Evolutionary conservation across 1,140 invertebrate genomes (phyloP).

Genomic region (Hycleus cichorii): DNA sequence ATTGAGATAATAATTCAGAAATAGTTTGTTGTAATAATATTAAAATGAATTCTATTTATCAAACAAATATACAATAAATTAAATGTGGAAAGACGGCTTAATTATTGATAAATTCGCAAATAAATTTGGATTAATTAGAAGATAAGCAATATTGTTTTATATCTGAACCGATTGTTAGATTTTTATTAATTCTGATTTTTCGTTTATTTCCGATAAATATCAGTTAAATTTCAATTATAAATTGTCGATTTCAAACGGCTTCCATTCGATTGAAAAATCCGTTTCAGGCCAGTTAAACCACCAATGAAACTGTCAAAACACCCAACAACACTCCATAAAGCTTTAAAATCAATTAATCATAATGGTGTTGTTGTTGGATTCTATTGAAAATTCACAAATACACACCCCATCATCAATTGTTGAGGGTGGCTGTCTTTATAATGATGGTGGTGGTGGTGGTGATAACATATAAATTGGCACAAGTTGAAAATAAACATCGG

Average conservation of each 20-base stretch:
- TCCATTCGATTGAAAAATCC: slow-evolving; percentile 15
- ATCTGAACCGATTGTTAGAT: slow-evolving; percentile 1
- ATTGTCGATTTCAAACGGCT: background rate
- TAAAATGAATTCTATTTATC: slow-evolving; percentile 13
- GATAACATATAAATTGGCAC: slow-evolving; percentile 19
- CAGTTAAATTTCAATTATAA: background rate
- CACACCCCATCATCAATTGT: slow-evolving; percentile 1
- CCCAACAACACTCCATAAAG: slow-evolving; percentile 1
- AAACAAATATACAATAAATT: background rate
- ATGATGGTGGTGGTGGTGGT: background rate
- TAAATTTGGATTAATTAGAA: no score
- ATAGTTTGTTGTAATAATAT: slow-evolving; percentile 10
- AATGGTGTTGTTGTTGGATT: slow-evolving; percentile 9
- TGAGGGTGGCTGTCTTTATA: no score
- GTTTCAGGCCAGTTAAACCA: slow-evolving; percentile 4
- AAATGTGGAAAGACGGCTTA: slow-evolving; percentile 10
- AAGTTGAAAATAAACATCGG: slow-evolving; percentile 21
- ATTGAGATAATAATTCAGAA: slow-evolving; percentile 16
- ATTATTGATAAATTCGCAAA: slow-evolving; percentile 2
- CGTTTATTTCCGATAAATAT: slow-evolving; percentile 5
- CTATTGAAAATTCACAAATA: slow-evolving; percentile 13
- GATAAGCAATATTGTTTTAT: no score
- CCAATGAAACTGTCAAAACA: slow-evolving; percentile 3
- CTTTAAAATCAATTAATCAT: slow-evolving; percentile 18
- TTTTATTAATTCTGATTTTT: slow-evolving; percentile 15